Evolutionary conservation across 2,797 vertebrate genomes (phyloP), one percentile per base, ranked within the genome.

Genomic region (Chloroceryle amazona): DNA sequence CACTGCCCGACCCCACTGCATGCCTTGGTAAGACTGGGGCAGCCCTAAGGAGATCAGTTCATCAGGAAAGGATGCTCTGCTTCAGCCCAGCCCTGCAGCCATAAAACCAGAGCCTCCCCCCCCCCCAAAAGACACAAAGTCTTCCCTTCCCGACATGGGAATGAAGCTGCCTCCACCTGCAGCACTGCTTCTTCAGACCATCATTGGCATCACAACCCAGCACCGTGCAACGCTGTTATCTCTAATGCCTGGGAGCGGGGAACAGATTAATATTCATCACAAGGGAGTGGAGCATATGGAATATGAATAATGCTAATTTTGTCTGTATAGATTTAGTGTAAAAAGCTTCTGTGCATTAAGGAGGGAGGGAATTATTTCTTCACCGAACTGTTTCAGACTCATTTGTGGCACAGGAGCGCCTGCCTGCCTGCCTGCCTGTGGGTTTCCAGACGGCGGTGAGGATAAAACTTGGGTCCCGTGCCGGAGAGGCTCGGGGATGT

Each of bases 241-340:
- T 94, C 74, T 71, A 63, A 74, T 78, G 96, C 95, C 96, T 83
- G 78, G 49, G 85, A 96, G 96, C 67, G 0, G 82, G 90, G 90
- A 92, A 67, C 70, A 87, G 89, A 97, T 97, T 97, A 97, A 97
- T 97, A 97, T 97, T 97, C 97, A 96, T 96, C 96, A 94, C 96
- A 57, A 91, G 95, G 80, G 95, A 97, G 93, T 12, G 10, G 87
- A 96, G 96, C 97, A 97, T 97, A 97, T 97, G 97, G 97, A 97
- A 97, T 96, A 97, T 96, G 97, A 97, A 97, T 97, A 97, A 97
- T 97, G 96, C 96, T 97, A 97, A 97, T 97, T 97, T 95, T 96
- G 95, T 86, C 95, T 94, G 96, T 97, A 97, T 97, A 97, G 97
- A 96, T 96, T 97, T 97, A 97, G 94, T 3, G 60, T 97, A 96